These are phyloP conservation scores for Ptychodera flava DNA, from an alignment of 35 echinoderm and acorn worm species.

Conservation along the genomic window DNA sequence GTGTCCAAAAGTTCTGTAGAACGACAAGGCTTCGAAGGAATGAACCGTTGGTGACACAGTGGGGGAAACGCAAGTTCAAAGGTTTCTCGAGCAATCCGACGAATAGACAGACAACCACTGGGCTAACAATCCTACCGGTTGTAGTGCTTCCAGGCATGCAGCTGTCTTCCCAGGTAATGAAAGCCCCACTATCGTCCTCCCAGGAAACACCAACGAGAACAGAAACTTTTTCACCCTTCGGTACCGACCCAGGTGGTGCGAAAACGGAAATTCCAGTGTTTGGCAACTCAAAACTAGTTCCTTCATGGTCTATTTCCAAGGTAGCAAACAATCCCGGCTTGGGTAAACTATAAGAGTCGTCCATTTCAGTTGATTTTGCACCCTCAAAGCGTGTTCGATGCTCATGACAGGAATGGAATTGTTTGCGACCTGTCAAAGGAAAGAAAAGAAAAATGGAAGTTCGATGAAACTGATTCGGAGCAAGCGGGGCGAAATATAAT, in stretches of 20 bases:
- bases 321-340: neutral
- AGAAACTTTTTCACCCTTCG: neutral
- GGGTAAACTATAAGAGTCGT: neutral
- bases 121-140: neutral
- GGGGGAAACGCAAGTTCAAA: neutral
- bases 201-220: neutral
- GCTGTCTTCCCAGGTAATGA: neutral
- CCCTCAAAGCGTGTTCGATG: neutral
- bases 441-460: neutral
- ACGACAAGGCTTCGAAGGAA: neutral
- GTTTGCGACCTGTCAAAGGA: neutral
- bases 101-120: neutral
- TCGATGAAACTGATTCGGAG: neutral
- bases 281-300: neutral
- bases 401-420: neutral
- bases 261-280: neutral
- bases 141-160: neutral
- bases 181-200: neutral
- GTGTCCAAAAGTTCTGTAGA: neutral
- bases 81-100: neutral
- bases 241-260: neutral
- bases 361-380: neutral
- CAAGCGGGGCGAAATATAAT: neutral
- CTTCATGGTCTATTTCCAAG: neutral
- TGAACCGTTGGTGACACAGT: neutral